Percentiles rank a stretch among this genome's conserved stretches.
These are phyloP conservation scores for Chrysolina haemoptera DNA, from an alignment of 2,888 invertebrate species.

Conservation along the genomic window DNA sequence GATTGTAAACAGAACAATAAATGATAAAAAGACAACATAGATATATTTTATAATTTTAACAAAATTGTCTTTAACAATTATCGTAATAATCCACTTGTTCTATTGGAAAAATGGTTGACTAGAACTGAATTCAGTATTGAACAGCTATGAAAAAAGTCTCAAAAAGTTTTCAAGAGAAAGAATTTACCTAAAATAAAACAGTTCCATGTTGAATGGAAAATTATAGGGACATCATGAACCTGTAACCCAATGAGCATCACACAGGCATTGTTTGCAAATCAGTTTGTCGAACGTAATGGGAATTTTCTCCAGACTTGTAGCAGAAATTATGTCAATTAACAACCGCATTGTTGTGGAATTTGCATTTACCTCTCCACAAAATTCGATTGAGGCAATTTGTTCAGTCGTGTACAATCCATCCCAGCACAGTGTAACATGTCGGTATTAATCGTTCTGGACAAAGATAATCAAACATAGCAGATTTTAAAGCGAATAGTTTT, in stretches of 20 bases:
- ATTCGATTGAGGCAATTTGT: slow-evolving; percentile 8
- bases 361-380: slow-evolving; percentile 12
- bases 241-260: background rate
- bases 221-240: background rate
- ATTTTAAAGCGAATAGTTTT: too few relatives aligned
- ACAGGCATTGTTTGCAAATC: slow-evolving; percentile 8
- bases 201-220: background rate
- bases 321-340: slow-evolving; percentile 16
- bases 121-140: too few relatives aligned
- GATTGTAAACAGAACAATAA: too few relatives aligned
- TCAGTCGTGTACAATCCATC: background rate
- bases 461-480: too few relatives aligned
- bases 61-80: too few relatives aligned
- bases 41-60: too few relatives aligned
- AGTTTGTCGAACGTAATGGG: slow-evolving; percentile 4
- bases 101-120: too few relatives aligned
- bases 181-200: background rate
- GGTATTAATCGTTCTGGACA: too few relatives aligned
- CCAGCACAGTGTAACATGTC: background rate
- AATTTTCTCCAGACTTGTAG: background rate
- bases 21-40: too few relatives aligned
- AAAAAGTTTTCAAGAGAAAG: too few relatives aligned
- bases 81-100: too few relatives aligned
- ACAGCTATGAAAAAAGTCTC: too few relatives aligned
- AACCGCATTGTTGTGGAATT: slow-evolving; percentile 16